Base-by-base conservation (phyloP, 2,113 vertebrate genomes). In the Xenus cinereus region DNA sequence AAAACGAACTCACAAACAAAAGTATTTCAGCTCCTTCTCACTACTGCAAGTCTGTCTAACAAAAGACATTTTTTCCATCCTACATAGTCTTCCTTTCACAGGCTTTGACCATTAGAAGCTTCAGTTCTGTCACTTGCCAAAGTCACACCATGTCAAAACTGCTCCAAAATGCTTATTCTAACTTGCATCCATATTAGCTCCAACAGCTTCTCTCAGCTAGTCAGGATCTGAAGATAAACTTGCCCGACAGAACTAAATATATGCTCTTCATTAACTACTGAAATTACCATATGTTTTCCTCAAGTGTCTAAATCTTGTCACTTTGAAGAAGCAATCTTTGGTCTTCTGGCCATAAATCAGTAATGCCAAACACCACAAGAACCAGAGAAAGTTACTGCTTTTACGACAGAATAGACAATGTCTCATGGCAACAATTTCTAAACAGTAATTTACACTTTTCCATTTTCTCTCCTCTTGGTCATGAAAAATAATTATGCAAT, bases 401-500 rank as follows among this genome's bases (percentile, higher is more conserved):
- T 88, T 78, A 64, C 90, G 53, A 87, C 57, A 90, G 89, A 96
- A 79, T 30, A 93, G 90, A 96, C 93, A 96, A 93, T 80, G 88
- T 89, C 88, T 81, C 68, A 6, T 33, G 5, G 90, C 50, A 93
- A 95, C n/a, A 0, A 82, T 68, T 95, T 92, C 86, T 90, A 93
- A 96, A 94, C 43, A 94, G 63, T 84, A 90, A 94, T 95, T 93
- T 94, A 96, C 46, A 86, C 51, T 96, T 81, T 81, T 88, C 93
- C 64, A 92, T 88, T 90, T 92, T 92, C 76, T 92, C 56, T 32
- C 37, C 48, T 93, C 85, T 86, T 69, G 69, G 64, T 74, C 83
- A 67, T 27, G 73, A 92, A 96, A 96, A 96, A 95, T 93, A 95
- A 96, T 96, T 95, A 97, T 75, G 80, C 95, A 90, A 95, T 95